Conservation (phyloP, 1,140 invertebrate species). For the Sycobia sp. region DNA sequence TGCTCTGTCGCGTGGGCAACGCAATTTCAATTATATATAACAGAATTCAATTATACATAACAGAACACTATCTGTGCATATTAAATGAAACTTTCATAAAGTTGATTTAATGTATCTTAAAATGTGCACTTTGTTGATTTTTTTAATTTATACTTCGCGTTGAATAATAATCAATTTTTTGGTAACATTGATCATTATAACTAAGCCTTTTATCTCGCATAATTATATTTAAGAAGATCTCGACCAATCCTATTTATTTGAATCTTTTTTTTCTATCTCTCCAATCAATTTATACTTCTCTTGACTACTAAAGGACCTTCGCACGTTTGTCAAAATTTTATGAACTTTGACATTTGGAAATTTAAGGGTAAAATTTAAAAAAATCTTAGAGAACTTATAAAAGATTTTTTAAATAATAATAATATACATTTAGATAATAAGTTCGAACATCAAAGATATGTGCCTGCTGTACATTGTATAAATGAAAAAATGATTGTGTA, state of each 20-base stretch:
- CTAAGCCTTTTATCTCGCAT: slow-evolving; percentile 2
- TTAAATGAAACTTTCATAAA: slow-evolving; percentile 18
- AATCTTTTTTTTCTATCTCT: background rate
- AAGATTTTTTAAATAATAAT: slow-evolving; percentile 13
- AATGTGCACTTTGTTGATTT: slow-evolving; percentile 15
- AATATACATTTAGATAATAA: slow-evolving; percentile 29
- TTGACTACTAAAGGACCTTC: slow-evolving; percentile 8
- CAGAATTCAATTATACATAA: slow-evolving; percentile 5
- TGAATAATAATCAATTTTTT: slow-evolving; percentile 3
- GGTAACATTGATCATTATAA: background rate
- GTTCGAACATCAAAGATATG: slow-evolving; percentile 39
- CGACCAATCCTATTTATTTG: background rate
- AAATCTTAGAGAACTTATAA: background rate
- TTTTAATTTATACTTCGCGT: slow-evolving; percentile 16
- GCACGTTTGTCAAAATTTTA: slow-evolving; percentile 17
- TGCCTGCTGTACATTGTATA: slow-evolving; percentile 35
- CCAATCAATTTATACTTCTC: slow-evolving; percentile 9
- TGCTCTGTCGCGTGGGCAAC: too few relatives aligned
- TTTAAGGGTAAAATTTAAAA: background rate
- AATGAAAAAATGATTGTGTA: background rate
- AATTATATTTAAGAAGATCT: slow-evolving; percentile 10
- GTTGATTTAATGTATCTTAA: background rate
- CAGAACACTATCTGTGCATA: too few relatives aligned
- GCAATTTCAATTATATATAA: too few relatives aligned
- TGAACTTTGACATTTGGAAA: background rate